Conservation (phyloP, 2,888 invertebrate species). For the Stenodema calcarata region DNA sequence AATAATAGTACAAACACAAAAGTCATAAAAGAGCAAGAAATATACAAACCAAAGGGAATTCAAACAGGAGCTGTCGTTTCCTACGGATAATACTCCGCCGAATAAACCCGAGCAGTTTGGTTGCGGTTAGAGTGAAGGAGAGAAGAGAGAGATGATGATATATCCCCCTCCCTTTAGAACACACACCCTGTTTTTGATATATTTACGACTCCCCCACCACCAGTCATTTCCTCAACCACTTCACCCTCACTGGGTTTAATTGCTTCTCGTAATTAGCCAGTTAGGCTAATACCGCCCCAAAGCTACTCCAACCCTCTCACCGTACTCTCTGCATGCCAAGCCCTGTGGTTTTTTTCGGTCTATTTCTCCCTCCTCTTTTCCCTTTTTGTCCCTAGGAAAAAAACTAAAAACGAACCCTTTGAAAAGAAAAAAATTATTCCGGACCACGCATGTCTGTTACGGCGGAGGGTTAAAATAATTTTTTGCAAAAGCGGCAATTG, state of each 20-base stretch:
- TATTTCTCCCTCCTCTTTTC: not conserved
- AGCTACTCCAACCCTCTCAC: not conserved
- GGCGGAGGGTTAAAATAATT: no score
- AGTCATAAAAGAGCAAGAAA: no score
- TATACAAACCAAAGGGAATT: no score
- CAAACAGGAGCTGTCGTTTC: no score
- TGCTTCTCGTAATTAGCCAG: slow-evolving; percentile 34
- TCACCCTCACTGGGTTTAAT: slow-evolving; percentile 24
- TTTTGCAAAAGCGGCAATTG: no score
- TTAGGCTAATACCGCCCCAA: slow-evolving; percentile 27
- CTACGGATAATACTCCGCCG: no score
- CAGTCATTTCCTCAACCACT: not conserved
- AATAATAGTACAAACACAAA: no score
- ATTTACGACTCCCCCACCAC: not conserved
- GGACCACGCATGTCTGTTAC: not conserved
- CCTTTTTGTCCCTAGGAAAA: not conserved
- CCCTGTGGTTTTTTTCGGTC: not conserved
- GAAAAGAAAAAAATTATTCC: not conserved
- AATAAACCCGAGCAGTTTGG: no score
- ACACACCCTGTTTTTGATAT: slow-evolving; percentile 12
- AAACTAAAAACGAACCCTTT: not conserved
- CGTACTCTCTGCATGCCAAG: not conserved
- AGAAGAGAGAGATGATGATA: no score
- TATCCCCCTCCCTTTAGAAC: not conserved
- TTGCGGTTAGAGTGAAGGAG: no score